Evolutionary conservation across 2,797 vertebrate genomes (phyloP), one percentile per base, ranked within the genome.

Genomic region (Pempheris klunzingeri): DNA sequence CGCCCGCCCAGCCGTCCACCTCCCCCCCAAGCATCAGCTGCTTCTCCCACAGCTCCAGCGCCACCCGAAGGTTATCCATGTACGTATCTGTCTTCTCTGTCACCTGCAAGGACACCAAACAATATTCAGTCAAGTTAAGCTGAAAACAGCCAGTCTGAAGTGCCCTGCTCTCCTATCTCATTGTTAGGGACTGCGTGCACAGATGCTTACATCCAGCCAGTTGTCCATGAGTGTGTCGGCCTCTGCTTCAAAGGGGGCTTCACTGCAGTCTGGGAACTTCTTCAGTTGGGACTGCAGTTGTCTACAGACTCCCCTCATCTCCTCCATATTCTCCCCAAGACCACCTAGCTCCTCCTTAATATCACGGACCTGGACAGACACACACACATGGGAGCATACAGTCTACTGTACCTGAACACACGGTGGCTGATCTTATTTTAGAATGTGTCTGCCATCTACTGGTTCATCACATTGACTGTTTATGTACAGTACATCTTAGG

Each of bases 181-280:
- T 65, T 41, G 46, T 9, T 15, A 17, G 2, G 20, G n/a, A 39
- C 32, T 52, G n/a, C 4, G 30, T 18, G 15, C 12, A 28, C 0
- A 4, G n/a, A 11, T 34, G 2, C 97, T 87, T 94, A 99, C 98
- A 83, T 99, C 98, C 89, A 99, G 94, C 97, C 98, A 99, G 92
- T 90, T 94, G 93, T 99, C 98, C 92, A 98, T 95, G 78, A 99
- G 94, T 2, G 92, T 20, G 67, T 98, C 96, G 28, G 98, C 97
- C 83, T 98, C 98, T 1, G 92, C 91, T 84, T 99, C 96, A 12
- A 98, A 99, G 0, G 95, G 94, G 10, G 95, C 89, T 50, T 97
- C 95, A 12, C 93, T 93, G 87, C 96, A 97, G 85, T 95, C 96
- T 20, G 96, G 97, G 90, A 98, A 96, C 92, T 93, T 97, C 92